Conservation (phyloP, 2,888 invertebrate species). For the Pomacea canaliculata region DNA sequence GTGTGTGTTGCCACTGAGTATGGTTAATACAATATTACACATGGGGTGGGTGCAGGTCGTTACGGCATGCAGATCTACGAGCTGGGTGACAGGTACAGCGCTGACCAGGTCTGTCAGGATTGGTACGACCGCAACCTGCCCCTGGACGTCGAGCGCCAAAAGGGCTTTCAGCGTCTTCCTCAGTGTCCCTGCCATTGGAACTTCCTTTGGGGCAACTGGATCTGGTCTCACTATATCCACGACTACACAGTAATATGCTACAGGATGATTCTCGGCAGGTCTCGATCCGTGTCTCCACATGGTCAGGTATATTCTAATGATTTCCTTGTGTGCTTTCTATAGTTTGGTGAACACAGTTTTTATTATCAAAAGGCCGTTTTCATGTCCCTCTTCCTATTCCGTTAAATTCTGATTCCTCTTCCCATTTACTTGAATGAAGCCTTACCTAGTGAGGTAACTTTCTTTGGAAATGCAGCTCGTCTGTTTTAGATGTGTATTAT, state of each 20-base stretch:
- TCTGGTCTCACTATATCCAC: background rate
- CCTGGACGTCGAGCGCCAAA: background rate
- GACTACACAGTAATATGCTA: background rate
- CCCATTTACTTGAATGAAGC: background rate
- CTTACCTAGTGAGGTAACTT: no score
- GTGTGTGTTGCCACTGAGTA: no score
- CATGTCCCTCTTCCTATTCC: no score
- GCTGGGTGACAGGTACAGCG: background rate
- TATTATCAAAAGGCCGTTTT: no score
- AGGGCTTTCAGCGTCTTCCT: background rate
- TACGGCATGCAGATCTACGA: constrained; percentile 5
- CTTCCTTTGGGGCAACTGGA: background rate
- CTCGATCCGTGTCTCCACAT: background rate
- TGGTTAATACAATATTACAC: no score
- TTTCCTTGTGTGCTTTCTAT: background rate
- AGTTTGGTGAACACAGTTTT: background rate
- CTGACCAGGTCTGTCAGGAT: background rate
- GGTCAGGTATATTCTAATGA: background rate
- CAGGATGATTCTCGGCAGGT: background rate
- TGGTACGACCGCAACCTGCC: constrained; percentile 1
- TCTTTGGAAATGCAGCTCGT: no score
- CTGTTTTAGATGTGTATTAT: no score
- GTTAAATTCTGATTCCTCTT: no score
- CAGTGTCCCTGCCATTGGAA: background rate
- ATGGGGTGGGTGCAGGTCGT: background rate